Evolutionary conservation across 2,888 invertebrate species (phyloP).

Genomic region (Coleophora flavipennella): DNA sequence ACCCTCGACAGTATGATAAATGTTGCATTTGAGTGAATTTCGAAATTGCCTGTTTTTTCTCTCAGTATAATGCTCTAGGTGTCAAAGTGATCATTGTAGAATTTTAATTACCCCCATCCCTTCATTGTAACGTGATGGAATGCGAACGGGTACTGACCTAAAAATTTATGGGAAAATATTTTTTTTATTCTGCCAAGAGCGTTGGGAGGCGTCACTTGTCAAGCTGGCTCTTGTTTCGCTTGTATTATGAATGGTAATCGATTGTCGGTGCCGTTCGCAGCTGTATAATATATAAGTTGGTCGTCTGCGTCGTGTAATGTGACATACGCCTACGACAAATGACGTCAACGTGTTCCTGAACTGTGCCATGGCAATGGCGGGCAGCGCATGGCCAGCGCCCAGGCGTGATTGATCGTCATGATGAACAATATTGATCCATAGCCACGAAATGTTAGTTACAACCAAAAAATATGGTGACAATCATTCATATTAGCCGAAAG

Average conservation of each 20-base stretch:
- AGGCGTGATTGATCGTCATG: constrained; percentile 33
- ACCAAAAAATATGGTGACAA: no score
- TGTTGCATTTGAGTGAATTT: no score
- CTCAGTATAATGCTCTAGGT: constrained; percentile 32
- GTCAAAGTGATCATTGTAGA: constrained; percentile 49
- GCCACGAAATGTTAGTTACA: no score
- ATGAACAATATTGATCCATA: constrained; percentile 23
- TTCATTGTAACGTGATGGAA: constrained; percentile 45
- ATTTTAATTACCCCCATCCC: constrained; percentile 60
- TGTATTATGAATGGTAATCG: constrained; percentile 8
- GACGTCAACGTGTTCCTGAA: constrained; percentile 39
- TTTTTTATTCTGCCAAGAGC: constrained; percentile 21
- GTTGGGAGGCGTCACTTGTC: constrained; percentile 13
- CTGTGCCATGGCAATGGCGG: constrained; percentile 22
- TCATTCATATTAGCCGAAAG: no score
- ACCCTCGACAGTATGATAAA: no score
- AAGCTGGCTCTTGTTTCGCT: constrained; percentile 18
- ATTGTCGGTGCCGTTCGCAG: constrained; percentile 5
- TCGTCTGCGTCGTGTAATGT: constrained; percentile 22
- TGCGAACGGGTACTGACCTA: constrained; percentile 51
- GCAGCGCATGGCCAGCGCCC: constrained; percentile 12
- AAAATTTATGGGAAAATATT: constrained; percentile 57
- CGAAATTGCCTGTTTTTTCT: constrained; percentile 16
- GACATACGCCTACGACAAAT: constrained; percentile 43
- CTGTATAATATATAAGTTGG: background rate